Evolutionary conservation across 2,888 invertebrate species (phyloP), one percentile per base, ranked within the genome.

Genomic region (Tenthredo amoena): DNA sequence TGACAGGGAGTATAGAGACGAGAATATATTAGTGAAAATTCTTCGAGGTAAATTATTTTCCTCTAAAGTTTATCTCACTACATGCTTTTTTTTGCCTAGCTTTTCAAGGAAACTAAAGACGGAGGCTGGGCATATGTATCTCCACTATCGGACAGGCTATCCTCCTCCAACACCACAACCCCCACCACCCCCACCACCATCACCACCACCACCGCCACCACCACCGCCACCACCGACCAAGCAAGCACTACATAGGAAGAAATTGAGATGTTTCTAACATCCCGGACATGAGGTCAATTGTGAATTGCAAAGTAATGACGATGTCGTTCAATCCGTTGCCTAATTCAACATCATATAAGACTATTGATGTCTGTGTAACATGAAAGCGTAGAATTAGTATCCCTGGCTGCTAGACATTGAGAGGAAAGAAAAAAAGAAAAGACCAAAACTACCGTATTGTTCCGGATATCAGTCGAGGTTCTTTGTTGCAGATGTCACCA

Each of bases 101-200:
- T 96, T 84, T 97, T 97, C 94, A 96, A 95, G 88, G 95, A 95
- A 90, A 95, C 95, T 10, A 96, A 96, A 90, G 97, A 97, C 74
- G 95, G 95, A 50, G 95, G 94, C 0, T 96, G 96, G 96, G 94
- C 95, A 86, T 96, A 95, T 92, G 94, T 93, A 87, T 91, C 92
- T 34, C 95, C 95, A 4, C 94, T 96, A 55, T 94, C 91, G 87
- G 94, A 94, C 87, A 94, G 96, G 89, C 87, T 94, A 71, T 87
- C 89, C 65, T 77, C 77, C 74, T 47, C 47, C 47, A 12, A 12
- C 47, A 47, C 2, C 4, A 12, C 47, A 0, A 15, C 47, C 47
- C 12, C 47, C 15, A 12, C 47, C 15, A 47, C 47, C 47, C 3
- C 3, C 15, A 12, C 15, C 47, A 47, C 12, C 43, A 10, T 10